Evolutionary conservation across 2,888 invertebrate genomes (phyloP), one percentile per base, ranked within the genome.

Genomic region (Elegia similella): DNA sequence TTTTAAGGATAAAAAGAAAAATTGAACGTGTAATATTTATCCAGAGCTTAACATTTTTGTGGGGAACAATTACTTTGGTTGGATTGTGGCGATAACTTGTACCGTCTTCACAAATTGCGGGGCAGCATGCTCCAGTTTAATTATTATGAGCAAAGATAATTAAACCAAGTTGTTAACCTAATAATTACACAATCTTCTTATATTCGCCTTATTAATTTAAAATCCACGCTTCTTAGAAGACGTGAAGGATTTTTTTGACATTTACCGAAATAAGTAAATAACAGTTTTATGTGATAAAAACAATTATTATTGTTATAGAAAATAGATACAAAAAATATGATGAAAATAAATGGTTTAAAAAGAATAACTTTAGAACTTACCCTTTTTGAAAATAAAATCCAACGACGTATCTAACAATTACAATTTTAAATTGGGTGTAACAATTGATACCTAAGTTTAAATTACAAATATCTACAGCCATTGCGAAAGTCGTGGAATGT

Each of bases 51-150:
- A 65, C 71, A 66, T 69, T 81, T 79, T 76, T 69, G 72, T 70
- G 67, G 69, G 75, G 74, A 81, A 80, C 82, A 86, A 86, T 86
- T 86, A 85, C 77, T 84, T 83, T 80, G 59, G 60, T 62, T 61
- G 65, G 69, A 79, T 69, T 67, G 59, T 53, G 64, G 75, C 65
- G 63, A 80, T 84, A 82, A 81, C 63, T 82, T 74, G 60, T 67
- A 58, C 61, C 55, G 62, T 60, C 58, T 57, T 61, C 61, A 67
- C 62, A 65, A 67, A 70, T 70, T 65, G 59, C 60, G 57, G 43
- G 52, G 65, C 63, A 66, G 60, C 64, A 61, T 65, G 63, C 68
- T 70, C 69, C 73, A 70, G 67, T 73, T 75, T 75, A 77, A 75
- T 76, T 78, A 74, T 69, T 65, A 59, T 65, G 68, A 61, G 55